Percentiles rank a stretch among this genome's conserved stretches.
Evolutionary conservation across 2,888 invertebrate genomes (phyloP).

Genomic region (Drosophila helvetica): DNA sequence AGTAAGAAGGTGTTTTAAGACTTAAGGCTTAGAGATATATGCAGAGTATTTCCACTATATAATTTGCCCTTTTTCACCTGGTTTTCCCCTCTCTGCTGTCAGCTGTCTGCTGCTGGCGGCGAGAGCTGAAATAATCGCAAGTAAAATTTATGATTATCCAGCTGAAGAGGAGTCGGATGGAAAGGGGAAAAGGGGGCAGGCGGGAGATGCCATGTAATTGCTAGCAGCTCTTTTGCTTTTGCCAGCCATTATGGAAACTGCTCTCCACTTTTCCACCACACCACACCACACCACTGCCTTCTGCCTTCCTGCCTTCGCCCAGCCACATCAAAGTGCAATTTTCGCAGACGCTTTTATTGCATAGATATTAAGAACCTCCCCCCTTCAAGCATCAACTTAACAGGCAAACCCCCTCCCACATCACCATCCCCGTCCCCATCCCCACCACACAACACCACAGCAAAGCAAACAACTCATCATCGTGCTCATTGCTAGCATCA

Average conservation of each 20-base stretch:
- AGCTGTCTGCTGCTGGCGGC: too few relatives aligned
- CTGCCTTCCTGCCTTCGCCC: neutral
- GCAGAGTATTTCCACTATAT: too few relatives aligned
- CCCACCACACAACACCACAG: neutral
- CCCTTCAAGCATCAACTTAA: neutral
- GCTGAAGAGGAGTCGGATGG: conserved; percentile 14
- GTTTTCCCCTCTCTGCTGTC: neutral
- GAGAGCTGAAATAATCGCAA: conserved; percentile 44
- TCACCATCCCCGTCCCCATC: too few relatives aligned
- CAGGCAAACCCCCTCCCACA: neutral
- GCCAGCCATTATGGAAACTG: conserved; percentile 5
- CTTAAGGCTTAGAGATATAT: too few relatives aligned
- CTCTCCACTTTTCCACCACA: neutral
- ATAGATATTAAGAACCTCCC: conserved; percentile 63
- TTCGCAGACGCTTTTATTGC: conserved; percentile 67
- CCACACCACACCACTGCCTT: neutral
- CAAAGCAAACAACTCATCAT: conserved; percentile 5
- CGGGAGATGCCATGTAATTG: conserved; percentile 41
- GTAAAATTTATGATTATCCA: conserved; percentile 42
- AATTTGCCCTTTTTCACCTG: too few relatives aligned
- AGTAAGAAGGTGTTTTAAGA: too few relatives aligned
- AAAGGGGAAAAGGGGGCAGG: neutral
- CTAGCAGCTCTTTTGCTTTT: conserved; percentile 14
- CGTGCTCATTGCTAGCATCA: conserved; percentile 14
- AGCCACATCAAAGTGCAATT: conserved; percentile 69